Evolutionary conservation across 2,888 invertebrate genomes (phyloP).

Genomic region (Lobophora halterata): DNA sequence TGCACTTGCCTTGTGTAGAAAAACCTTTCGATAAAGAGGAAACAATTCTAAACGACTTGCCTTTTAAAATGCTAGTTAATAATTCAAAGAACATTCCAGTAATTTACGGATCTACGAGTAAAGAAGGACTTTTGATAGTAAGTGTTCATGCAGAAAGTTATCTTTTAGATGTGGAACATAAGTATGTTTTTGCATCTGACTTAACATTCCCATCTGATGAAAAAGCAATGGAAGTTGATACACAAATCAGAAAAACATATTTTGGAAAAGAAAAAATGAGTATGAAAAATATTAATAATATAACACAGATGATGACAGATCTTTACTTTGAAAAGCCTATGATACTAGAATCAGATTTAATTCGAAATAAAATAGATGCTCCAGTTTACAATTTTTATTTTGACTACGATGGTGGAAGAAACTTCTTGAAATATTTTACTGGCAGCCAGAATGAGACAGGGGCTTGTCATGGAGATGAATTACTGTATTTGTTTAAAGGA

Average conservation of each 20-base stretch:
- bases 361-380: slow-evolving; percentile 36
- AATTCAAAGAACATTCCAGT: slow-evolving; percentile 49
- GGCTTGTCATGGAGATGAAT: slow-evolving; percentile 66
- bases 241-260: slow-evolving; percentile 60
- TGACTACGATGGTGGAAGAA: slow-evolving; percentile 60
- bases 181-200: slow-evolving; percentile 65
- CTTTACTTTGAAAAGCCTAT: slow-evolving; percentile 65
- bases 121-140: slow-evolving; percentile 54
- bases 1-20: slow-evolving; percentile 67
- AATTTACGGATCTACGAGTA: slow-evolving; percentile 59
- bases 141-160: slow-evolving; percentile 38
- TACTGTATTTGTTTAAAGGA: slow-evolving; percentile 61
- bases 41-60: slow-evolving; percentile 57
- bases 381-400: slow-evolving; percentile 63
- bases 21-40: slow-evolving; percentile 53
- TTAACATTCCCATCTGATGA: slow-evolving; percentile 52
- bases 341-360: slow-evolving; percentile 52
- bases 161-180: slow-evolving; percentile 45
- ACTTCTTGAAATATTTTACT: slow-evolving; percentile 49
- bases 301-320: slow-evolving; percentile 60
- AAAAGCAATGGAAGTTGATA: slow-evolving; percentile 46
- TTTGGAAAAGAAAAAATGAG: slow-evolving; percentile 65
- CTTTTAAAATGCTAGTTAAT: slow-evolving; percentile 54
- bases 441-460: slow-evolving; percentile 49
- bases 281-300: slow-evolving; percentile 55